Evolutionary conservation across 2,888 invertebrate species (phyloP), one percentile per base, ranked within the genome.

Genomic region (Bugula neritina): DNA sequence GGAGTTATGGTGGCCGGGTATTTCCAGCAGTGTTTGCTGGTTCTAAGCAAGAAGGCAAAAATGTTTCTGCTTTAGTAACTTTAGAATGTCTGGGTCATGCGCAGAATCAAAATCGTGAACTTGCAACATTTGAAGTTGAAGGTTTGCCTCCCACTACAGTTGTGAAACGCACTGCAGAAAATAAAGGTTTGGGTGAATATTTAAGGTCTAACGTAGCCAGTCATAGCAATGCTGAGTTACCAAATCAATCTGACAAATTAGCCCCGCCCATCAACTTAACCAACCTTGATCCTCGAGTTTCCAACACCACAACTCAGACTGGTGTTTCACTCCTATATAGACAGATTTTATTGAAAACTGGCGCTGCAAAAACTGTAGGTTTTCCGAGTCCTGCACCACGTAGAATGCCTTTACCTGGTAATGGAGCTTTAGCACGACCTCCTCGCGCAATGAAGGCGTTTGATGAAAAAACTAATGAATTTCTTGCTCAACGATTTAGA

Each of bases 21-120:
- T 63, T 63, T n/a, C 63, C 63, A 25, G 63, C 63, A 25, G 63
- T 63, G 27, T 63, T 63, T 63, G 63, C 31, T 5, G 13, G 10
- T 3, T 31, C 29, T 31, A 63, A 63, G 31, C 27, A 63, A n/a
- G 63, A 63, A 34, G 63, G 31, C 3, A 63, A 63, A n/a, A 25
- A 63, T 3, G 2, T 31, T 3, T 27, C 63, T 25, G 63, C 63
- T 13, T 5, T 31, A 3, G 10, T 63, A 5, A 31, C 63, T 63
- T 31, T 63, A 29, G 63, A 63, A 34, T 21, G 63, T 31, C 5
- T 63, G 27, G 17, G 43, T 5, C 43, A 10, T 10, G 43, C 43
- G 17, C 17, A 5, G 5, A 17, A 43, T 43, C 43, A 43, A 43
- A 5, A 43, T 17, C 5, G 43, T 10, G 43, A 43, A 43, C 43